phyloP scores from a whole-genome alignment of 2,888 invertebrate genomes.

The Uropetala carovei region DNA sequence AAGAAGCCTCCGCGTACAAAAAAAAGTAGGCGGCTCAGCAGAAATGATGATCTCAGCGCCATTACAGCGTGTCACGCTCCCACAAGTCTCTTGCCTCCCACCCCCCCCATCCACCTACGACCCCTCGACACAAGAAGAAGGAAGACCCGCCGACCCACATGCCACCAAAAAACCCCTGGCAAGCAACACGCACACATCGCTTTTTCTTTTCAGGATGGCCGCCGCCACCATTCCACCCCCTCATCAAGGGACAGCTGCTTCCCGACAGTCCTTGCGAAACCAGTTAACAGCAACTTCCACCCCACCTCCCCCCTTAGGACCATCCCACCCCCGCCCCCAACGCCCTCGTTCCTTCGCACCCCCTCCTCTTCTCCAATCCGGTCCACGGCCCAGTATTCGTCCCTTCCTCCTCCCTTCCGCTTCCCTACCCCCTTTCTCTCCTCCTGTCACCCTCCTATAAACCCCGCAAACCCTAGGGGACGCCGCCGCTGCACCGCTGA shows the following conservation, averaged over 20 bases:
- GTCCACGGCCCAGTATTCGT: neutral
- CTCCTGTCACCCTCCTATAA: neutral
- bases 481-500: neutral
- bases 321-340: neutral
- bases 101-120: neutral
- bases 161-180: neutral
- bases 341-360: neutral
- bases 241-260: slow-evolving; percentile 47
- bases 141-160: slow-evolving; percentile 9
- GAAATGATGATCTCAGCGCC: slow-evolving; percentile 20
- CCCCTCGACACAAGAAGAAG: neutral
- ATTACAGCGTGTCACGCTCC: slow-evolving; percentile 1
- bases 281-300: slow-evolving; percentile 53
- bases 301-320: neutral
- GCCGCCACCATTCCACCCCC: no score
- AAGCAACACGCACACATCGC: neutral
- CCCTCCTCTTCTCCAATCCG: neutral
- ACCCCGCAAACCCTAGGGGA: neutral
- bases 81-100: neutral
- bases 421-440: neutral
- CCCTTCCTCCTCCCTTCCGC: neutral
- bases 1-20: neutral
- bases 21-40: neutral
- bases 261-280: slow-evolving; percentile 19
- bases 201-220: neutral